Base-by-base conservation (phyloP, 2,797 vertebrate species). In the Tragelaphus eurycerus region DNA sequence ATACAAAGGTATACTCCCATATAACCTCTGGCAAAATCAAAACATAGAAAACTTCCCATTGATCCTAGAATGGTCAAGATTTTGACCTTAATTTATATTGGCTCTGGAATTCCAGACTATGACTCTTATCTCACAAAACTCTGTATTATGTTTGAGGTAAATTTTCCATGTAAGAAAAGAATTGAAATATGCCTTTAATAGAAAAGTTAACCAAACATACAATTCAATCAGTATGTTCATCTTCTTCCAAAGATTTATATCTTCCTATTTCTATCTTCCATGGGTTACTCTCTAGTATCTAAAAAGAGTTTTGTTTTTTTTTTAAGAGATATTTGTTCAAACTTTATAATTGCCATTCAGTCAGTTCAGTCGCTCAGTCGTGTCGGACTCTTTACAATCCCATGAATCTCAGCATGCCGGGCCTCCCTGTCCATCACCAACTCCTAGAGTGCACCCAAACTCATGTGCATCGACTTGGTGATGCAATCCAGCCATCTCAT, bases 361-460 rank as follows among this genome's bases (percentile, higher is more conserved):
- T 29, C n/a, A 67, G 64, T 67, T 34, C 2, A 67, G 2, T 34
- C 2, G 0, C n/a, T 67, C 17, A 1, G 64, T 34, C 8, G 0
- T 67, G 64, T 34, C 2, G 0, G 9, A 67, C n/a, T 67, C 9
- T 34, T 67, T 67, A n/a, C 0, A 1, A 34, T 17, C 17, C 64
- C n/a, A 34, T 34, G 64, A 15, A 62, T 31, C 3, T 14, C 7
- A 62, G 29, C 29, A 31, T 8, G 7, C 14, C 29, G 4, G 14
- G n/a, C n/a, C n/a, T 67, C 17, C 64, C n/a, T 34, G 4, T 34
- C n/a, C 17, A 67, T 67, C 64, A 67, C n/a, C n/a, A 34, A 34
- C 9, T 5, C n/a, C n/a, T 10, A 17, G 64, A 34, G n/a, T 19
- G 21, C n/a, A 34, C n/a, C n/a, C 17, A 67, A 21, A 34, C n/a